phyloP scores from a whole-genome alignment of 2,797 vertebrate species.

The Danionella dracula region DNA sequence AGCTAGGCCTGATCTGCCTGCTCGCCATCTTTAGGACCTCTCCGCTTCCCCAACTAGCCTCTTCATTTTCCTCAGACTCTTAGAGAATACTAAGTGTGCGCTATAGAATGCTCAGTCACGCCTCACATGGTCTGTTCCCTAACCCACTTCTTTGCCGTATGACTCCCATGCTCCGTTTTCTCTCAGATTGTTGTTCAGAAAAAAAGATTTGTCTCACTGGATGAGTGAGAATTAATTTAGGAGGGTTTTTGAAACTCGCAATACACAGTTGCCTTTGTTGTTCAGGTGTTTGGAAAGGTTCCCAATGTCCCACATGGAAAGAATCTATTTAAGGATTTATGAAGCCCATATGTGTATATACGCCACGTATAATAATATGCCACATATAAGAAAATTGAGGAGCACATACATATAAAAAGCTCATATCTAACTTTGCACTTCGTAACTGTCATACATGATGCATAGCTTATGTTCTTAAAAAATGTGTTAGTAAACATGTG shows the following conservation, averaged over 20 bases:
- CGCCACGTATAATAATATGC: no score
- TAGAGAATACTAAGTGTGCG: slow-evolving; percentile 76
- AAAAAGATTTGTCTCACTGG: slow-evolving; percentile 19
- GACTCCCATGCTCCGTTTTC: slow-evolving; percentile 36
- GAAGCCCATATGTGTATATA: no score
- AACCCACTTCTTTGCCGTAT: slow-evolving; percentile 38
- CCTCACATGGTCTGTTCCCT: slow-evolving; percentile 46
- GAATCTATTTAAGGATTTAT: no score
- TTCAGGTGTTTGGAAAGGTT: slow-evolving; percentile 61
- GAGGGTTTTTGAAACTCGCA: no score
- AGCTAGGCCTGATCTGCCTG: slow-evolving; percentile 71
- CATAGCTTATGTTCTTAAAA: no score
- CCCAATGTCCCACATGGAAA: neutral
- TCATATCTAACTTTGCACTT: no score
- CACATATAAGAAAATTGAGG: no score
- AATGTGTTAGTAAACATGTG: no score
- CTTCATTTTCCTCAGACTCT: slow-evolving; percentile 75
- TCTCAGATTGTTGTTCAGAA: neutral
- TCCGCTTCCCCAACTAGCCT: slow-evolving; percentile 73
- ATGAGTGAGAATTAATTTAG: neutral
- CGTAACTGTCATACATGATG: no score
- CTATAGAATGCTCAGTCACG: slow-evolving; percentile 77
- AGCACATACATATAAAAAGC: no score
- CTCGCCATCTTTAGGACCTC: slow-evolving; percentile 48
- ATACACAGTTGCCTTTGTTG: slow-evolving; percentile 81